phyloP scores from a whole-genome alignment of 2,888 invertebrate species.

The Drosophila robusta region DNA sequence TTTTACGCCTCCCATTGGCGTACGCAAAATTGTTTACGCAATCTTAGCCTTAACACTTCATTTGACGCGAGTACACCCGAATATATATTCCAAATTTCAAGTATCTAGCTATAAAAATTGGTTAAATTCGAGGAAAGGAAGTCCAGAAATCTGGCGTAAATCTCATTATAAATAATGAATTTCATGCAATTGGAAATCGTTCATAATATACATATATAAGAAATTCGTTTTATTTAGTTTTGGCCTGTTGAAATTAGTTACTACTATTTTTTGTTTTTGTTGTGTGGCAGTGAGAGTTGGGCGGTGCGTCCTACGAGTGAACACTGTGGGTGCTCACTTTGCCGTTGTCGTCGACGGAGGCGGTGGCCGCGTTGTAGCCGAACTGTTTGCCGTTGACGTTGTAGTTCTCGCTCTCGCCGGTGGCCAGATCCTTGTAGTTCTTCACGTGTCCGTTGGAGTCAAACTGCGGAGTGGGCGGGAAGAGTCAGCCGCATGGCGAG shows the following conservation, averaged over 20 bases:
- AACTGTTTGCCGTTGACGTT: constrained; percentile 86
- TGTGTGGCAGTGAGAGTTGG: neutral
- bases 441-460: constrained; percentile 83
- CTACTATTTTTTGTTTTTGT: constrained; percentile 4
- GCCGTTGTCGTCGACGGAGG: constrained; percentile 88
- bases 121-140: too few relatives aligned
- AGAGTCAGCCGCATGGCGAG: too few relatives aligned
- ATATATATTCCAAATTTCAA: too few relatives aligned
- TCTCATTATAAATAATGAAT: too few relatives aligned
- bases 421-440: constrained; percentile 83
- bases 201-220: neutral
- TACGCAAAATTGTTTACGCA: too few relatives aligned
- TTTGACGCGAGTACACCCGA: too few relatives aligned
- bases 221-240: constrained; percentile 23
- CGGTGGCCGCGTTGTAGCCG: constrained; percentile 86
- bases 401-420: constrained; percentile 84
- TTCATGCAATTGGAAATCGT: too few relatives aligned
- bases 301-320: constrained; percentile 75
- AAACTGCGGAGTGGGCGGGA: constrained; percentile 57
- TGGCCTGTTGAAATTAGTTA: constrained; percentile 18
- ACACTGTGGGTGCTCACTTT: constrained; percentile 87
- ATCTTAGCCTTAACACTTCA: too few relatives aligned
- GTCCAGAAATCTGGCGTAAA: too few relatives aligned
- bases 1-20: too few relatives aligned
- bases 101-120: too few relatives aligned